phyloP scores from a whole-genome alignment of 2,888 invertebrate genomes.

The Podabrus alpinus region DNA sequence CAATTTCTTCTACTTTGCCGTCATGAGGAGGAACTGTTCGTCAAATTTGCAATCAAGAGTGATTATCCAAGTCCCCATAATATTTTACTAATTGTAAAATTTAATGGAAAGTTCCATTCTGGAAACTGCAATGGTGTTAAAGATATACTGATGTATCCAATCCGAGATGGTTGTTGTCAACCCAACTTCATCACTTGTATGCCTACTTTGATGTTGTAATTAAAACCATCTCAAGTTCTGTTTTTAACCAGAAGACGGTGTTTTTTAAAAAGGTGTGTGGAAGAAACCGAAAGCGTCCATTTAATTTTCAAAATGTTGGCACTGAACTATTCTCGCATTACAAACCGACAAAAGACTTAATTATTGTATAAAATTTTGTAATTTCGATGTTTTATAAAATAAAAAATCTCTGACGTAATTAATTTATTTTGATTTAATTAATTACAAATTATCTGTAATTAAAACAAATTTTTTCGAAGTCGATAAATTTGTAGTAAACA shows the following conservation, averaged over 20 bases:
- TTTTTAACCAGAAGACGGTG: background rate
- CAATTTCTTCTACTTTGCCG: background rate
- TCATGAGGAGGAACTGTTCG: background rate
- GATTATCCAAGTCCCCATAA: background rate
- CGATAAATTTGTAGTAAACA: constrained; percentile 2
- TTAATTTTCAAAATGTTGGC: background rate
- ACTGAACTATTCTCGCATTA: background rate
- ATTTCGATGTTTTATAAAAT: background rate
- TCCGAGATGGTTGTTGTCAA: background rate
- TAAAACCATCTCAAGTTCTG: background rate
- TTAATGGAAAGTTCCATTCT: background rate
- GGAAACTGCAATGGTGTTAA: background rate
- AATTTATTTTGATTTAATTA: background rate
- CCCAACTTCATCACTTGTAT: background rate
- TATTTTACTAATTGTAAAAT: background rate
- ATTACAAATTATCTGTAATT: background rate
- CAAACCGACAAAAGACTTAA: background rate
- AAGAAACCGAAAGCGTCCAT: background rate
- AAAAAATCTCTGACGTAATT: background rate
- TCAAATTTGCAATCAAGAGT: background rate
- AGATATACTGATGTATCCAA: background rate
- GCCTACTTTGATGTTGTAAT: background rate
- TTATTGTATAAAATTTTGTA: too few species aligned
- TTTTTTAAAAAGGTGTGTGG: background rate
- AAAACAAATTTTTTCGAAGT: background rate